Evolutionary conservation across 2,888 invertebrate genomes (phyloP), one percentile per base, ranked within the genome.

Genomic region (Chrysomela aeneicollis): DNA sequence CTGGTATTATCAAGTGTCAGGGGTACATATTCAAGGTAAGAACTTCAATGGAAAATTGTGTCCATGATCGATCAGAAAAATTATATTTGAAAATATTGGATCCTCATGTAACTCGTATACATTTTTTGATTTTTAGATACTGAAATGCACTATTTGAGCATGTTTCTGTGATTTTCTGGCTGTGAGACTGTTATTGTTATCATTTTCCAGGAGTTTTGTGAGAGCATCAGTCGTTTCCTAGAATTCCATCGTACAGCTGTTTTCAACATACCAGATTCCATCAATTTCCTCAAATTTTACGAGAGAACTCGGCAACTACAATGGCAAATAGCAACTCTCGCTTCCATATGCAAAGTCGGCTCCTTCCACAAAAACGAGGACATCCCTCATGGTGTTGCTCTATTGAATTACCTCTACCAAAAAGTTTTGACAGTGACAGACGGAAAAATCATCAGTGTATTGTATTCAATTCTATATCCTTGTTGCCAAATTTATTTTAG

Each of bases 341-440:
- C 86, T 0, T 84, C 85, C 8, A 84, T 88, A 49, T 88, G 86
- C 74, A 86, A 85, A 78, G 77, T 87, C 64, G 84, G 78, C 51
- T 80, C 79, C 17, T 81, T 74, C 67, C 69, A 64, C 5, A 73
- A 78, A 69, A 71, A 73, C 1, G 75, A 76, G 46, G 68, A 74
- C 46, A 75, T 79, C 26, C 80, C 79, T 0, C 76, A 83, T 70
- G 89, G 90, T 1, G 87, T 87, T 0, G 87, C 86, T 26, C 81
- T 90, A 35, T 84, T 90, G 79, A 88, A 89, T 37, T 88, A 89
- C 75, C 81, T 90, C 62, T 90, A 89, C 76, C 85, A 87, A 61
- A 87, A 88, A 78, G 87, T 89, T 53, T 85, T 87, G 0, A 80
- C 85, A 68, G 83, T 88, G 21, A 87, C 87, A 0, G 86, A 89